Evolutionary conservation across 2,797 vertebrate genomes (phyloP), one percentile per base, ranked within the genome.

Genomic region (Epinephelus awoara): DNA sequence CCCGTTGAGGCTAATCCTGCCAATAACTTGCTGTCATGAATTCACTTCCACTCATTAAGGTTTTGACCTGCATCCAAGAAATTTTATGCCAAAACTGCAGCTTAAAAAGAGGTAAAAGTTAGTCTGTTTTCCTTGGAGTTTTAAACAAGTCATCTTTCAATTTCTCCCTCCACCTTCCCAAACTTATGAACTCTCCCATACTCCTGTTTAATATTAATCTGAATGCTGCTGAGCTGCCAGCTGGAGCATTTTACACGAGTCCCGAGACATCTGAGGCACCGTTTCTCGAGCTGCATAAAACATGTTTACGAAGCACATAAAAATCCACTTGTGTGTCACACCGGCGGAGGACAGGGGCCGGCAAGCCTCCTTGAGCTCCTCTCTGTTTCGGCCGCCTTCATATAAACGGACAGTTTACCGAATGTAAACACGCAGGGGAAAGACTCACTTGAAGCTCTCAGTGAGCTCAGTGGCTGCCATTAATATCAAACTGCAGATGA

Each of bases 371-470:
- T 79, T 19, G 0, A 68, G 62, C 57, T 69, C 67, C 69, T 85
- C 83, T 90, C 67, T 54, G 52, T 49, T 34, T 64, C 23, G 1
- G 56, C 40, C 25, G 42, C 49, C 68, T 77, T 81, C 49, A 23
- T 56, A 62, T 85, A 89, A 88, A 85, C 68, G 46, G 44, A 69
- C 57, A 68, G 85, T 86, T 85, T 63, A 78, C 80, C 15, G 68
- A 86, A 81, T n/a, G 44, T 91, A 92, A 93, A 90, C 88, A 88
- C 38, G 19, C 71, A 27, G 77, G 78, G 84, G 85, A 75, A 85
- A 72, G 84, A 82, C 81, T 81, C 91, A 89, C 91, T 91, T 87
- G 75, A 89, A 82, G 78, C 83, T 78, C 91, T 92, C 78, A 74
- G 59, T n/a, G 69, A 78, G 76, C 82, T 72, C 77, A 65, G 56